phyloP scores from a whole-genome alignment of 2,888 invertebrate species.

The Acanthoscelides obtectus region DNA sequence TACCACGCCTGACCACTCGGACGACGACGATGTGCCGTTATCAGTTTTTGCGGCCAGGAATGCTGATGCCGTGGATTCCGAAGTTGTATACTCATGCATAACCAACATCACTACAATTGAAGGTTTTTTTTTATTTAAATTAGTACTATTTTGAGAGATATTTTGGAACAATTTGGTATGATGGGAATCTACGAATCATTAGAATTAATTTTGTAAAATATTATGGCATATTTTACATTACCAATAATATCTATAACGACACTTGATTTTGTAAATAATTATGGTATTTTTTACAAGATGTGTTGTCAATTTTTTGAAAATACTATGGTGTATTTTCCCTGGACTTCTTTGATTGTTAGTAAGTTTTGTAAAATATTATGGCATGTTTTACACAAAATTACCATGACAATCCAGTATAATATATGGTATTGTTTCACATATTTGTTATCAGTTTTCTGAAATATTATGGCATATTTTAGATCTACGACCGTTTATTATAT shows the following conservation, averaged over 20 bases:
- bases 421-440: no score
- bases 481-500: neutral
- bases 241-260: no score
- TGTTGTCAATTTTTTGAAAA: neutral
- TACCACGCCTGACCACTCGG: constrained; percentile 7
- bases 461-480: constrained; percentile 9
- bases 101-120: neutral
- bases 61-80: constrained; percentile 2
- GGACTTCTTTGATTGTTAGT: neutral
- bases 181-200: neutral
- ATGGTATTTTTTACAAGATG: neutral
- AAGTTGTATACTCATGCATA: neutral
- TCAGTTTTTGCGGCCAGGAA: constrained; percentile 9
- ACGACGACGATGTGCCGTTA: constrained; percentile 10
- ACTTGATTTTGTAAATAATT: no score
- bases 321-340: neutral
- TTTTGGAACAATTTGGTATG: neutral
- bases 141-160: neutral
- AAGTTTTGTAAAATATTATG: constrained; percentile 9
- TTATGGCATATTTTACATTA: constrained; percentile 9
- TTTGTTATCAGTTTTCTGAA: constrained; percentile 7
- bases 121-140: neutral
- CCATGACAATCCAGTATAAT: no score
- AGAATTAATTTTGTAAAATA: constrained; percentile 4
- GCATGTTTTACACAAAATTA: constrained; percentile 10